Evolutionary conservation across 2,888 invertebrate genomes (phyloP), one percentile per base, ranked within the genome.

Genomic region (Ptilodon capucinus): DNA sequence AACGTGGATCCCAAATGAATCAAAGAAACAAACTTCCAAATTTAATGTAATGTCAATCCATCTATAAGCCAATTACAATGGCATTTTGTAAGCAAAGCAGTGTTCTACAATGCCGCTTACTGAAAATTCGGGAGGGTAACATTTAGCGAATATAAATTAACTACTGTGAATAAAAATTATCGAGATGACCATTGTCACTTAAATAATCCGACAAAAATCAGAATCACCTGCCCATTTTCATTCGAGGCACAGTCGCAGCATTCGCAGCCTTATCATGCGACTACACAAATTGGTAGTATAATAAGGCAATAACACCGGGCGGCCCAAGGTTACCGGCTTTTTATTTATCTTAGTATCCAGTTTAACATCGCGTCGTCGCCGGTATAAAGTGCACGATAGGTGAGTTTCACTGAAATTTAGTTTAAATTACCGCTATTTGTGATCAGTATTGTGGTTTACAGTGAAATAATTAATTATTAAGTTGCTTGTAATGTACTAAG

Each of bases 321-420:
- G n/a, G 40, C 50, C 51, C 64, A 64, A 64, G 70, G 68, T 39
- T 54, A 46, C 28, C 51, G 44, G 23, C 48, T 48, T 54, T 48
- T 39, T 53, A 21, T 28, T 36, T 40, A 40, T 43, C 40, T n/a
- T n/a, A 16, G 2, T 16, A 1, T 19, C 30, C 6, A 25, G 56
- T 56, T 17, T 39, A 39, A 44, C 19, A 34, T 14, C 40, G 21
- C 40, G 38, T 47, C 41, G 23, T 14, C 41, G 23, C 6, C 19
- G 35, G 43, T 28, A 36, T 41, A 4, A 32, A 44, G 43, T 19
- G 44, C 45, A 48, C 51, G 47, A 40, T 21, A 40, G 46, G 52
- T 61, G 25, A 40, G 47, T 51, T n/a, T 11, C 16, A 39, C 0
- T 16, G 9, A 40, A 39, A 39, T n/a, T 18, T 7, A n/a, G 13